phyloP scores from a whole-genome alignment of 1,140 invertebrate species.

The Lethocerus indicus region DNA sequence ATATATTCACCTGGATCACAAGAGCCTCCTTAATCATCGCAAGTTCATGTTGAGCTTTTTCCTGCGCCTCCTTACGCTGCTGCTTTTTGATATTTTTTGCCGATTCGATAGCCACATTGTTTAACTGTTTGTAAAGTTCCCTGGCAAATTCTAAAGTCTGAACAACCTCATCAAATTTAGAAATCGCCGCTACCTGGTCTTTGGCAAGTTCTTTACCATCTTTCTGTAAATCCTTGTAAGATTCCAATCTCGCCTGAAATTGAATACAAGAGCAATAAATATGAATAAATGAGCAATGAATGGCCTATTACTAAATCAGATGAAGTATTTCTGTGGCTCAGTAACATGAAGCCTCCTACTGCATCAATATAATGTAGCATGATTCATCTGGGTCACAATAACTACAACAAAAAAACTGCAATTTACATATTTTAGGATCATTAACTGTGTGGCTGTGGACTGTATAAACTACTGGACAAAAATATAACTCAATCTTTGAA shows the following conservation, averaged over 20 bases:
- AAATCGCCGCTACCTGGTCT: constrained; percentile 73
- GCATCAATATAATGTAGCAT: too few relatives aligned
- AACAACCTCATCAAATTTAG: constrained; percentile 78
- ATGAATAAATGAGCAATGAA: too few relatives aligned
- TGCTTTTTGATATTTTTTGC: constrained; percentile 74
- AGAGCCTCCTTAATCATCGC: constrained; percentile 38
- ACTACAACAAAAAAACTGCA: too few relatives aligned
- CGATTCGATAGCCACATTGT: constrained; percentile 45
- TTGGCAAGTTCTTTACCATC: constrained; percentile 44
- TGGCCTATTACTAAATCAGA: neutral
- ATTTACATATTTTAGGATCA: too few relatives aligned
- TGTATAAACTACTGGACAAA: too few relatives aligned
- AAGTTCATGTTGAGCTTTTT: constrained; percentile 42
- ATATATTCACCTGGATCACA: constrained; percentile 22
- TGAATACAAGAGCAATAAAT: too few relatives aligned
- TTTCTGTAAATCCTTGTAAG: constrained; percentile 14
- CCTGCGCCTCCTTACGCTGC: constrained; percentile 55
- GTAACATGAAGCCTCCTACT: too few relatives aligned
- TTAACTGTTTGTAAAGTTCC: constrained; percentile 72
- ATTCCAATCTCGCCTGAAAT: constrained; percentile 16
- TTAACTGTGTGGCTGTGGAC: too few relatives aligned
- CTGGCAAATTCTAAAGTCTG: constrained; percentile 71
- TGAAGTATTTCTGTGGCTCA: too few relatives aligned
- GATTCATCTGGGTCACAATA: too few relatives aligned
- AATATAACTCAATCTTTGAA: too few relatives aligned